Base-by-base conservation (phyloP, 2,797 vertebrate species). In the Sebastes wilsoni region DNA sequence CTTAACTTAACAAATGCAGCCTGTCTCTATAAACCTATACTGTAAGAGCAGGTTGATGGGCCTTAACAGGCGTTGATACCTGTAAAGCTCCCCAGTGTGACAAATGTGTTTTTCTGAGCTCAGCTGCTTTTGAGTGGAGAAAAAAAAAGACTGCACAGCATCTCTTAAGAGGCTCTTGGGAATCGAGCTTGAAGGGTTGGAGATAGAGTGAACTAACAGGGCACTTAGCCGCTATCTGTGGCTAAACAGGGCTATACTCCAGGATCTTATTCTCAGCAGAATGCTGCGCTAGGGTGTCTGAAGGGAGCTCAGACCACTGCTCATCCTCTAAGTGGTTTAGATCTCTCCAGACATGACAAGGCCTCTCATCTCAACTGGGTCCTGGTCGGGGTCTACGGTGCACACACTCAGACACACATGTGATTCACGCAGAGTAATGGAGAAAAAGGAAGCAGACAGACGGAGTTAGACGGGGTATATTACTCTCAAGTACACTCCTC, bases 171-270 rank as follows among this genome's bases (percentile, higher is more conserved):
- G 89, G 82, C 89, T 92, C 80, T 75, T 59, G 83, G 88, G 90
- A 90, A 34, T 52, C 8, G 18, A 66, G 81, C 76, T 89, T 76
- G 86, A 89, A 80, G 77, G 85, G 75, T 69, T 85, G 83, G 66
- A 84, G 89, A 89, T 88, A 74, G 88, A 86, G 79, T 88, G 89
- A 92, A 91, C 88, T 88, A 91, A 90, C 91, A 84, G 91, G 84
- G 81, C 87, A 89, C 89, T 90, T 82, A 88, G 87, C 79, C 2
- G 80, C 89, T 92, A 88, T 91, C 86, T 88, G 89, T 82, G 83
- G 87, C 89, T 85, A 82, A 90, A 85, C 90, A 81, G 87, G 81
- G 82, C 75, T 49, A 20, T 65, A 18, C 72, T 54, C 28, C 65
- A 20, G 88, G 81, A 71, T 82, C 86, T 82, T 64, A 55, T 46